Conservation (phyloP, 2,888 invertebrate genomes). For the Rhynchonema sp. region DNA sequence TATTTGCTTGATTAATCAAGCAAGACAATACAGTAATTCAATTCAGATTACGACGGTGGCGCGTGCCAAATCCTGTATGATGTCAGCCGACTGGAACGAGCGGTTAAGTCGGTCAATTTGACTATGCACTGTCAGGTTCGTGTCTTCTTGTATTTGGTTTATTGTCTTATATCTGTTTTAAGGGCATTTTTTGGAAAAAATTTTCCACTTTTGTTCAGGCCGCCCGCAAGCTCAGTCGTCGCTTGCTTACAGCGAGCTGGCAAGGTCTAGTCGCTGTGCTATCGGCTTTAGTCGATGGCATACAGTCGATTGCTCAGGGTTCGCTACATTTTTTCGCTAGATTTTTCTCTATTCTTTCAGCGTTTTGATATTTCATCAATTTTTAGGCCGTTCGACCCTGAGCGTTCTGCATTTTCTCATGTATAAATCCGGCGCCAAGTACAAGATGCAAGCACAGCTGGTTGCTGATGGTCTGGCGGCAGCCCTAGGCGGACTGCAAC, state of each 20-base stretch:
- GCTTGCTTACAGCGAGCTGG: conserved; percentile 74
- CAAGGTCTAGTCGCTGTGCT: conserved; percentile 69
- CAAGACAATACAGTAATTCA: no score
- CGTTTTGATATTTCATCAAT: no score
- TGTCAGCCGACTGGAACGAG: not conserved
- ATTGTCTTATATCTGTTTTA: not conserved
- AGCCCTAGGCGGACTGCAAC: conserved; percentile 70
- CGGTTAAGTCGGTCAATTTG: not conserved
- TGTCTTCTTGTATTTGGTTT: not conserved
- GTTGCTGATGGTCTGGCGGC: conserved; percentile 59
- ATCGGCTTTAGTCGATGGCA: conserved; percentile 43
- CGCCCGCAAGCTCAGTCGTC: conserved; percentile 30
- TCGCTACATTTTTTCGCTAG: no score
- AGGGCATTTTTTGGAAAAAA: not conserved
- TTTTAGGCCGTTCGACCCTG: not conserved
- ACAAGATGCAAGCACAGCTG: conserved; percentile 33
- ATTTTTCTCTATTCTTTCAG: no score
- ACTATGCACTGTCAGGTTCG: not conserved
- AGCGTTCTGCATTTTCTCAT: not conserved
- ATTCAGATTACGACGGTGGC: not conserved
- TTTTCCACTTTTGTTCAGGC: not conserved
- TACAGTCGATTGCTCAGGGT: not conserved
- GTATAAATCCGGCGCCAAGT: conserved; percentile 28
- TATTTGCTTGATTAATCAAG: no score
- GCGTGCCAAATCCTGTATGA: not conserved